phyloP scores from a whole-genome alignment of 2,113 vertebrate species.

The Ophthalmolycus amberensis region DNA sequence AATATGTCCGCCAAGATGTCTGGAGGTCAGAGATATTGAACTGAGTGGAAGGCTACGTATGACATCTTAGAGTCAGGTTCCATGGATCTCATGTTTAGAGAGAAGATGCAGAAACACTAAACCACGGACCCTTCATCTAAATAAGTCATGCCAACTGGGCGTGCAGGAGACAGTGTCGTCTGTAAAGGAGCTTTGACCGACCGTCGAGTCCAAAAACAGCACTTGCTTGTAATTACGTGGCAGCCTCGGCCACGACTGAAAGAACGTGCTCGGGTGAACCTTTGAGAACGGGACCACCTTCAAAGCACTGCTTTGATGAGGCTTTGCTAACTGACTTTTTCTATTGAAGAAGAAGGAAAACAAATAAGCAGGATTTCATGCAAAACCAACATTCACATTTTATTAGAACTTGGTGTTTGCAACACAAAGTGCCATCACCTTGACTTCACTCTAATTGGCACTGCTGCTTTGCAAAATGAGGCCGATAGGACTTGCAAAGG shows the following conservation, averaged over 20 bases:
- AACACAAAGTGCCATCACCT: background rate
- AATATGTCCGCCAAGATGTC: slow-evolving; percentile 34
- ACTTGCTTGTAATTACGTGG: slow-evolving; percentile 33
- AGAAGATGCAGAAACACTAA: slow-evolving; percentile 28
- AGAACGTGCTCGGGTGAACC: background rate
- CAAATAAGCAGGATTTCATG: slow-evolving; percentile 5
- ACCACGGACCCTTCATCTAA: slow-evolving; percentile 9
- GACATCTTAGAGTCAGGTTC: slow-evolving; percentile 31
- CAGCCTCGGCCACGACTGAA: background rate
- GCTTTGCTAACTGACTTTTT: slow-evolving; percentile 38
- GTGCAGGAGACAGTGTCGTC: background rate
- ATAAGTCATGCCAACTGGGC: slow-evolving; percentile 7
- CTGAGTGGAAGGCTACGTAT: slow-evolving; percentile 26
- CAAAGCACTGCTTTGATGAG: slow-evolving; percentile 17
- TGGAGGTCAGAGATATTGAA: slow-evolving; percentile 42
- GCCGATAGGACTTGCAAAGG: slow-evolving; percentile 8
- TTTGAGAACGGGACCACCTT: background rate
- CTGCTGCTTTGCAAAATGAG: slow-evolving; percentile 1
- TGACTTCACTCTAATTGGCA: slow-evolving; percentile 38
- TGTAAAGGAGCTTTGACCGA: slow-evolving; percentile 10
- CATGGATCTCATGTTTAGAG: slow-evolving; percentile 40
- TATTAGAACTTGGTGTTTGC: slow-evolving; percentile 10
- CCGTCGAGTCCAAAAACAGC: background rate
- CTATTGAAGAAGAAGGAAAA: background rate
- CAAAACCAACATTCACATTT: slow-evolving; percentile 26